A percentile compares a stretch with the other conserved stretches of the same genome.
phyloP scores from a whole-genome alignment of 1,140 invertebrate genomes.

The Cotesia chilonis region DNA sequence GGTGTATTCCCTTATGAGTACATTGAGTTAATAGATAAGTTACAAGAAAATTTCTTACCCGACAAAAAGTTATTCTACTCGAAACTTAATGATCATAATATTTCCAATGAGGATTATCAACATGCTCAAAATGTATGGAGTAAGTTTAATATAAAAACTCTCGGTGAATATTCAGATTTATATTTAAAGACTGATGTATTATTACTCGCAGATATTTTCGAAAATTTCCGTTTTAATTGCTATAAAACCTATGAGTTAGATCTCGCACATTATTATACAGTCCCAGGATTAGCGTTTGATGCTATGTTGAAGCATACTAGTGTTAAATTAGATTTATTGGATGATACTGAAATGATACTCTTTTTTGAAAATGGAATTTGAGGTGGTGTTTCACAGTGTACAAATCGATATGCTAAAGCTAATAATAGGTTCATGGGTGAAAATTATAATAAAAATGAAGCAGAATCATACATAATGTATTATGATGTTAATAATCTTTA shows the following conservation, averaged over 20 bases:
- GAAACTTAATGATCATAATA: slow-evolving; percentile 2
- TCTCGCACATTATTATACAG: slow-evolving; percentile 53
- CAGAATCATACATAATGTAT: too few species aligned
- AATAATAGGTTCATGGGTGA: too few species aligned
- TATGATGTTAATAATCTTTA: too few species aligned
- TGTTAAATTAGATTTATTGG: slow-evolving; percentile 63
- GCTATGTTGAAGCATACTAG: slow-evolving; percentile 56
- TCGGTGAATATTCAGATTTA: slow-evolving; percentile 36
- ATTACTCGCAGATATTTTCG: slow-evolving; percentile 60
- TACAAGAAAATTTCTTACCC: slow-evolving; percentile 49
- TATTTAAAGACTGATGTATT: slow-evolving; percentile 7
- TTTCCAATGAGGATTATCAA: slow-evolving; percentile 13
- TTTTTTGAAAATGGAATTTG: too few species aligned
- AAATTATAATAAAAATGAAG: too few species aligned
- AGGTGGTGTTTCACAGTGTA: too few species aligned
- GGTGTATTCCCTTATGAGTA: slow-evolving; percentile 55
- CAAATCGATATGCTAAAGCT: too few species aligned
- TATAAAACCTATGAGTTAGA: slow-evolving; percentile 50
- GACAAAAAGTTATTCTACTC: slow-evolving; percentile 12
- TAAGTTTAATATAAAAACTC: neutral
- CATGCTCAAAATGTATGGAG: slow-evolving; percentile 25
- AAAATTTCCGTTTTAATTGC: slow-evolving; percentile 57
- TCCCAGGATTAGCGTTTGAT: slow-evolving; percentile 53
- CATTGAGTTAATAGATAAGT: slow-evolving; percentile 44
- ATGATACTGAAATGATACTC: slow-evolving; percentile 57